Evolutionary conservation across 1,140 invertebrate genomes (phyloP).

Genomic region (Drosophila tsacasi): DNA sequence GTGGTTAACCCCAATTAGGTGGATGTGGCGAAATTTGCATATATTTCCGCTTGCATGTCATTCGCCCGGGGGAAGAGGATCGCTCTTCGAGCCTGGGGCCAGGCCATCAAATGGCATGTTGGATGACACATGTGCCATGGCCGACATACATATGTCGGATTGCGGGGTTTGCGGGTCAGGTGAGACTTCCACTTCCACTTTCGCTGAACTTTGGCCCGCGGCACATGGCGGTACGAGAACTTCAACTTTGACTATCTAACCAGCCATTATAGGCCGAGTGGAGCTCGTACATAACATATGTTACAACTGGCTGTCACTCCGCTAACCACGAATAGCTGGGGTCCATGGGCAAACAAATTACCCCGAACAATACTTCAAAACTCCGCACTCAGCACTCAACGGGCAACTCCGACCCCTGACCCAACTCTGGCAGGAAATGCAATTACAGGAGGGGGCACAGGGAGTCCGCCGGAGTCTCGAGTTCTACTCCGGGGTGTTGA

Average conservation of each 20-base stretch:
- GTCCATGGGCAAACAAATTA: constrained; percentile 54
- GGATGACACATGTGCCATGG: constrained; percentile 40
- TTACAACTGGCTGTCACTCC: constrained; percentile 24
- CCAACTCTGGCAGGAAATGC: constrained; percentile 67
- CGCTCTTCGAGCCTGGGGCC: background rate
- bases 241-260: constrained; percentile 17
- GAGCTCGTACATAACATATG: background rate
- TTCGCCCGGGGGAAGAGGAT: background rate
- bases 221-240: constrained; percentile 20
- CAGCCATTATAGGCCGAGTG: constrained; percentile 23
- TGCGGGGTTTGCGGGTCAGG: constrained; percentile 25
- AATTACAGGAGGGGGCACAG: constrained; percentile 54
- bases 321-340: constrained; percentile 57
- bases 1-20: constrained; percentile 61
- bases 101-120: constrained; percentile 62
- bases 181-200: constrained; percentile 54
- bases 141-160: constrained; percentile 57
- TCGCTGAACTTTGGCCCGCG: constrained; percentile 37
- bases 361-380: constrained; percentile 67
- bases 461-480: constrained; percentile 20
- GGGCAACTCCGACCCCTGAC: constrained; percentile 31
- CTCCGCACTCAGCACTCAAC: constrained; percentile 36
- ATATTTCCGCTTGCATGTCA: constrained; percentile 50
- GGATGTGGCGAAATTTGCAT: constrained; percentile 55
- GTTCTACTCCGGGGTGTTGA: constrained; percentile 56